A percentile compares a stretch with the other conserved stretches of the same genome.
These are phyloP conservation scores for Danio jaintianensis DNA, from an alignment of 2,797 vertebrate species.

Conservation along the genomic window DNA sequence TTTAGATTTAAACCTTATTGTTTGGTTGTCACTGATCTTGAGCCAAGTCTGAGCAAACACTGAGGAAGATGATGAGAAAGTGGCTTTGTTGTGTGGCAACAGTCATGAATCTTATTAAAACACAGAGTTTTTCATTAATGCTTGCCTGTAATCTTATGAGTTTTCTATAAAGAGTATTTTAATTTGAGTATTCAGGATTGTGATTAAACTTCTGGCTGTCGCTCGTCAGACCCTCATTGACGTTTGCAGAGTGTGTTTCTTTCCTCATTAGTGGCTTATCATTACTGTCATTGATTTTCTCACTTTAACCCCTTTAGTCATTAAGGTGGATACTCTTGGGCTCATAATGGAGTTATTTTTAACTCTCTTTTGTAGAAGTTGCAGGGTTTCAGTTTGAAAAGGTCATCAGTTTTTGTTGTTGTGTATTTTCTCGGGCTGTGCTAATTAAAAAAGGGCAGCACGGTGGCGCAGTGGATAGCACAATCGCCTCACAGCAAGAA, in stretches of 20 bases:
- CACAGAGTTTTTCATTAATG: neutral
- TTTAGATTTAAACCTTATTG: slow-evolving; percentile 48
- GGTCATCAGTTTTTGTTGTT: neutral
- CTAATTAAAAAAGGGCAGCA: neutral
- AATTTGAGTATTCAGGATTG: neutral
- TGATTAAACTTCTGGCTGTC: slow-evolving; percentile 14
- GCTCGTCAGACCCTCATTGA: slow-evolving; percentile 66
- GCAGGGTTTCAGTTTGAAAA: neutral
- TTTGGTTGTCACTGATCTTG: slow-evolving; percentile 39
- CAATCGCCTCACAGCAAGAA: too few relatives aligned
- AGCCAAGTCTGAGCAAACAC: slow-evolving; percentile 17
- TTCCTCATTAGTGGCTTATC: slow-evolving; percentile 78
- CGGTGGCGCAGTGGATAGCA: too few relatives aligned
- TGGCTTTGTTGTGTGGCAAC: slow-evolving; percentile 3
- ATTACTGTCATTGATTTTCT: slow-evolving; percentile 78
- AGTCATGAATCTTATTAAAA: neutral
- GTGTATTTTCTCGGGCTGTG: neutral
- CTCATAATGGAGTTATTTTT: slow-evolving; percentile 44
- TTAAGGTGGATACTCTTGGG: slow-evolving; percentile 39
- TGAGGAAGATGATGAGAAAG: neutral
- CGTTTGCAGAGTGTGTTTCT: slow-evolving; percentile 61
- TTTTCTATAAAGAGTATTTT: neutral
- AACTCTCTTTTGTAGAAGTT: neutral
- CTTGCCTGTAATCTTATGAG: neutral
- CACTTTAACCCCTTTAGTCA: slow-evolving; percentile 57